Base-by-base conservation (phyloP, 2,888 invertebrate species). In the Acleris emargana region DNA sequence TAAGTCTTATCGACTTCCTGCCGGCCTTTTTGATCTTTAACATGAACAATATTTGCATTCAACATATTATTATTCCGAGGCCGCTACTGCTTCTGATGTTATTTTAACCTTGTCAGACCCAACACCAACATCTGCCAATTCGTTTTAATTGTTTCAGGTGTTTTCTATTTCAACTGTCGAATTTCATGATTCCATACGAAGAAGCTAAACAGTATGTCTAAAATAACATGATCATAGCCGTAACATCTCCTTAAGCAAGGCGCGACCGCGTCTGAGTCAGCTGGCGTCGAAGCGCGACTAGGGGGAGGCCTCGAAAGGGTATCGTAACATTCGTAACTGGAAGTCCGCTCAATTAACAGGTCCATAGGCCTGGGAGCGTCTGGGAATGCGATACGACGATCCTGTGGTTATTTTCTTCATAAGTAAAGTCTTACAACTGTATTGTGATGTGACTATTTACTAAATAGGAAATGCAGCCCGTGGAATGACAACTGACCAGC, bases 261-360 rank as follows among this genome's bases (percentile, higher is more conserved):
- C 81, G 84, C 83, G 83, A 82, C 82, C 78, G 71, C 70, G 76
- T 72, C 64, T 89, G 89, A 90, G 76, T 89, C 88, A 88, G 81
- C 70, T 77, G 74, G 70, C 86, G 83, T 79, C 84, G 81, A 82
- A 77, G 89, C 90, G 86, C 88, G 82, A 87, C 87, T 67, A 55
- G 66, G 84, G 87, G 88, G 88, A 84, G 88, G 85, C 88, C 87
- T 73, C 74, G 74, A 75, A 81, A 83, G 87, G 87, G 80, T 86
- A 84, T 80, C 80, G 75, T 59, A 64, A 55, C 59, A 59, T 43
- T 80, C 80, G 75, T 59, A 64, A 55, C 64, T 64, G 50, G 59
- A 55, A 59, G 42, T 51, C 49, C 9, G 49, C 50, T 51, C 50
- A 55, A 50, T 55, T 59, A 54, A 57, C 55, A 17, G 22, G 22